phyloP scores from a whole-genome alignment of 2,113 vertebrate species.

The Spheniscus mendiculus region DNA sequence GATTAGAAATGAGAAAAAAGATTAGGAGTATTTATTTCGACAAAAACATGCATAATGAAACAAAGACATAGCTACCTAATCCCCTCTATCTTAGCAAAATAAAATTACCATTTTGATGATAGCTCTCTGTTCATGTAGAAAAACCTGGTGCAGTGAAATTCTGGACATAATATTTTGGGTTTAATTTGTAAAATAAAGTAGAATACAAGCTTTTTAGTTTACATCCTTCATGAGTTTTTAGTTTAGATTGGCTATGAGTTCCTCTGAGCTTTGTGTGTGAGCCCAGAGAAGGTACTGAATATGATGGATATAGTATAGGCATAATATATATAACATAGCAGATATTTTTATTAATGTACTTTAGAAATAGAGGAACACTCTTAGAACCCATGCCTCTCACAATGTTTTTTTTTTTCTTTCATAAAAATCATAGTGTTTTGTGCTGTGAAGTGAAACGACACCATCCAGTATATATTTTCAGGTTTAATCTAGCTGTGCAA shows the following conservation, averaged over 20 bases:
- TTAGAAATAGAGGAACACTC: background rate
- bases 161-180: background rate
- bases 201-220: background rate
- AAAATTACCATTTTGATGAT: background rate
- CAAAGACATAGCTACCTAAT: background rate
- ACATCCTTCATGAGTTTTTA: background rate
- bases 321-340: background rate
- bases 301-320: background rate
- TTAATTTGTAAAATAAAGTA: background rate
- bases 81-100: background rate
- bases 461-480: background rate
- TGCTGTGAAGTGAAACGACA: background rate
- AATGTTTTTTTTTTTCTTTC: background rate
- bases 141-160: background rate
- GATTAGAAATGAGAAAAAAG: background rate
- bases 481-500: background rate
- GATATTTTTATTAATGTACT: background rate
- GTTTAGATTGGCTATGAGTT: background rate
- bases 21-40: background rate
- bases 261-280: background rate
- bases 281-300: background rate
- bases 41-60: background rate
- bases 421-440: background rate
- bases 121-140: background rate
- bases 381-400: background rate